phyloP scores from a whole-genome alignment of 2,113 vertebrate genomes.

The Amphiprion ocellaris region DNA sequence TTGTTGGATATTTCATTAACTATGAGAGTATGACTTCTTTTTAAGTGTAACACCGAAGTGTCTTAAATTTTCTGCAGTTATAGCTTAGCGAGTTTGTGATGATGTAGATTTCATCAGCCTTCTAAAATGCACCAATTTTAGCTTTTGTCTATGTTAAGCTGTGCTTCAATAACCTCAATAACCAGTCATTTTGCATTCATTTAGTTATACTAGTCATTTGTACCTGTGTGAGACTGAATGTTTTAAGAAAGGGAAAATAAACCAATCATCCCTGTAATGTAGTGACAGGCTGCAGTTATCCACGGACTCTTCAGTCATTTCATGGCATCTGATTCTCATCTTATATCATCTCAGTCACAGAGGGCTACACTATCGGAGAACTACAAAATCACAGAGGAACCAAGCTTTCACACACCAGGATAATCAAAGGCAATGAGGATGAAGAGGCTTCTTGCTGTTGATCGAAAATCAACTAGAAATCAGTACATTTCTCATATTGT shows the following conservation, averaged over 20 bases:
- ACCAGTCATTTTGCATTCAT: too few relatives aligned
- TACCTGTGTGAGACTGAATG: neutral
- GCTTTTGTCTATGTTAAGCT: too few relatives aligned
- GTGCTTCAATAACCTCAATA: too few relatives aligned
- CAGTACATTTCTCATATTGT: slow-evolving; percentile 16
- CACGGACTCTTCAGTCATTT: neutral
- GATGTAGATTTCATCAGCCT: too few relatives aligned
- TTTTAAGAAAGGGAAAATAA: neutral
- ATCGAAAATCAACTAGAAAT: slow-evolving; percentile 47
- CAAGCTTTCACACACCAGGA: slow-evolving; percentile 1
- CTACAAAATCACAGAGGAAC: slow-evolving; percentile 13
- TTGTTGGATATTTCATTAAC: too few relatives aligned
- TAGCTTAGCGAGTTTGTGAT: too few relatives aligned
- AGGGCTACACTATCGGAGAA: neutral
- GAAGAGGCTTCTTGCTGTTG: slow-evolving; percentile 5
- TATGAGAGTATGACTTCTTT: too few relatives aligned
- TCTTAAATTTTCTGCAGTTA: too few relatives aligned
- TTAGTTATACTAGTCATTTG: too few relatives aligned
- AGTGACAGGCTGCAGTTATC: neutral
- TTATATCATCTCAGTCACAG: neutral
- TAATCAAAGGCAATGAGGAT: slow-evolving; percentile 40
- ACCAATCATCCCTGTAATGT: neutral
- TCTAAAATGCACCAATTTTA: too few relatives aligned
- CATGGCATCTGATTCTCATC: neutral
- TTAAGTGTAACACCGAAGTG: too few relatives aligned